A percentile compares a stretch with the other conserved stretches of the same genome.
Evolutionary conservation across 2,888 invertebrate species (phyloP).

Genomic region (Acleris emargana): DNA sequence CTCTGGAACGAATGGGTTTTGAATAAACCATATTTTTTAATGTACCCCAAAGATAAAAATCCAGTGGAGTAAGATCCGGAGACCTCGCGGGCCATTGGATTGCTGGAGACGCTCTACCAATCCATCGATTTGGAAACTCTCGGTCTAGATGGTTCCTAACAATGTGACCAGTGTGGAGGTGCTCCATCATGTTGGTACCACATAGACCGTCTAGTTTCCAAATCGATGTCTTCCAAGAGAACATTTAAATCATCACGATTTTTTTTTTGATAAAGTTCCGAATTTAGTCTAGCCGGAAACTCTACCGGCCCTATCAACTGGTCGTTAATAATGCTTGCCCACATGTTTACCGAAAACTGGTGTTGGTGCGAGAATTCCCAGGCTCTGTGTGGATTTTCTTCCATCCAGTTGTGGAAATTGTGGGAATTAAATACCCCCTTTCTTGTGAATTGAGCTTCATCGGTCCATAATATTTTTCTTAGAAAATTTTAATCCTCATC

Average conservation of each 20-base stretch:
- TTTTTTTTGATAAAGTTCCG: background rate
- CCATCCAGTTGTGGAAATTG: conserved; percentile 9
- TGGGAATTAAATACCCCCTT: conserved; percentile 4
- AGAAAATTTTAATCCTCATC: background rate
- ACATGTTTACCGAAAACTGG: conserved; percentile 6
- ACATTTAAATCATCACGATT: conserved; percentile 6
- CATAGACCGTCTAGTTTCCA: conserved; percentile 8
- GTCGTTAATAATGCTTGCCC: background rate
- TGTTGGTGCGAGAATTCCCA: conserved; percentile 7
- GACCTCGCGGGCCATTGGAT: background rate
- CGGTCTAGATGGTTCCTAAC: too few relatives aligned
- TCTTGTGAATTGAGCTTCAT: conserved; percentile 6
- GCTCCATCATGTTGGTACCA: conserved; percentile 14
- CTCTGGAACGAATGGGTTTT: too few relatives aligned
- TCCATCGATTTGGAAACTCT: conserved; percentile 5
- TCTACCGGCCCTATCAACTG: background rate
- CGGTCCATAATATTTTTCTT: background rate
- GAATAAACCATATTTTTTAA: background rate
- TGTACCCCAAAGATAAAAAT: background rate
- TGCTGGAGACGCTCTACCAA: background rate
- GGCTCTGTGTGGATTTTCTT: conserved; percentile 6
- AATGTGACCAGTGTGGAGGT: conserved; percentile 2
- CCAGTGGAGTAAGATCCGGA: conserved; percentile 1
- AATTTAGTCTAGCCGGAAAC: conserved; percentile 4
- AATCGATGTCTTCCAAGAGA: conserved; percentile 11